Conservation (phyloP, 1,140 invertebrate genomes). For the Zaprionus nigranus region DNA sequence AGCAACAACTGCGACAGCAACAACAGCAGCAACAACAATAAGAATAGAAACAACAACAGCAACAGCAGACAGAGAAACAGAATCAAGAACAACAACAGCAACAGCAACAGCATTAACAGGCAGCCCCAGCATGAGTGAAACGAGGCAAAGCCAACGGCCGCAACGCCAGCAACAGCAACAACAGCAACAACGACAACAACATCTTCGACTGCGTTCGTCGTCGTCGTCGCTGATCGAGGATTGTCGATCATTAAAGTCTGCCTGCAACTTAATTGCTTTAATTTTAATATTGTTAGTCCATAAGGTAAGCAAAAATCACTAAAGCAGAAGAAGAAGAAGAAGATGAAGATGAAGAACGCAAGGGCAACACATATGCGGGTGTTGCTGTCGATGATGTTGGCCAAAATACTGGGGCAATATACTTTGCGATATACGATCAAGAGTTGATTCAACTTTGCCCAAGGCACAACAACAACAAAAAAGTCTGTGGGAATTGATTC, state of each 20-base stretch:
- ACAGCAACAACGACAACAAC: conserved; percentile 19
- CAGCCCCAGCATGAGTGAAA: conserved; percentile 72
- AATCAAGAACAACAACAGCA: conserved; percentile 12
- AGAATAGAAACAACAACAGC: conserved; percentile 22
- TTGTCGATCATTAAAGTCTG: conserved; percentile 81
- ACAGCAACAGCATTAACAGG: conserved; percentile 33
- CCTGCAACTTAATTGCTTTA: conserved; percentile 83
- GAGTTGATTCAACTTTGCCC: conserved; percentile 6
- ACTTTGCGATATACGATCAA: neutral
- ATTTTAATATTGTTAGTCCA: conserved; percentile 82
- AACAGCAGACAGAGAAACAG: conserved; percentile 17
- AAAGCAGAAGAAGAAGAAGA: neutral
- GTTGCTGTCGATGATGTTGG: conserved; percentile 37
- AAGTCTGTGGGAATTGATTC: conserved; percentile 6
- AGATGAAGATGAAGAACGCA: neutral
- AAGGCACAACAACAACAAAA: neutral
- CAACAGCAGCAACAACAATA: conserved; percentile 30
- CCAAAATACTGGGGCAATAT: conserved; percentile 17
- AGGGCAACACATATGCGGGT: conserved; percentile 62
- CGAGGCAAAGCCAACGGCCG: conserved; percentile 55
- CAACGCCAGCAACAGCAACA: conserved; percentile 46
- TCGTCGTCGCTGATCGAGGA: conserved; percentile 61
- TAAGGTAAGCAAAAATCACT: conserved; percentile 66
- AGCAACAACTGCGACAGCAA: conserved; percentile 32
- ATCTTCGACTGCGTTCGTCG: conserved; percentile 40